These are phyloP conservation scores for Columba janthina DNA, from an alignment of 2,113 vertebrate species.

Conservation along the genomic window DNA sequence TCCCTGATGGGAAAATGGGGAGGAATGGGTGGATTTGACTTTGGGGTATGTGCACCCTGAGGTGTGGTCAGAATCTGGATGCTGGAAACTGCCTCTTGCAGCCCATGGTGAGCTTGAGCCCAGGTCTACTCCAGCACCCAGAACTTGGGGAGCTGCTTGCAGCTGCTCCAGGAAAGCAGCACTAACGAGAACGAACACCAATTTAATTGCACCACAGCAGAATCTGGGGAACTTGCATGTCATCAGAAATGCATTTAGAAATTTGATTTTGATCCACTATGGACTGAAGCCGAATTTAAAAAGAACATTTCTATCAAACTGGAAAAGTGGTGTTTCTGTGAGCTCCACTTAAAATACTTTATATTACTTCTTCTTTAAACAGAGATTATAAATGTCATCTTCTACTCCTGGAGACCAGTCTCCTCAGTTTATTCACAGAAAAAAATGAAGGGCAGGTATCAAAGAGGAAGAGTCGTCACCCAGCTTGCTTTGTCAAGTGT, in stretches of 20 bases:
- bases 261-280: not conserved
- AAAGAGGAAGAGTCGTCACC: not conserved
- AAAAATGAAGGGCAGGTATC: not conserved
- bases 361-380: not conserved
- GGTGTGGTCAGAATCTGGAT: not conserved
- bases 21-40: not conserved
- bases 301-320: constrained; percentile 1
- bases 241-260: constrained; percentile 18
- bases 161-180: not conserved
- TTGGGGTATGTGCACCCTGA: not conserved
- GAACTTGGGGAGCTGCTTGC: not conserved
- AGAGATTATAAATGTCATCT: not conserved
- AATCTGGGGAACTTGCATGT: constrained; percentile 15
- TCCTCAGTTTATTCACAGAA: not conserved
- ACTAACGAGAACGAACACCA: not conserved
- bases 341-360: not conserved
- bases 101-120: not conserved
- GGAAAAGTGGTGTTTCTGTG: not conserved
- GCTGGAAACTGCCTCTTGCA: not conserved
- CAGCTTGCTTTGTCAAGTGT: not conserved
- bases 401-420: not conserved
- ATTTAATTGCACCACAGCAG: not conserved
- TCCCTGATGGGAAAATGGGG: not conserved
- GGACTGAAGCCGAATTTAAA: not conserved
- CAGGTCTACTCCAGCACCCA: not conserved